A percentile compares a stretch with the other conserved stretches of the same genome.
Evolutionary conservation across 2,797 vertebrate species (phyloP).

Genomic region (Staurois parvus): DNA sequence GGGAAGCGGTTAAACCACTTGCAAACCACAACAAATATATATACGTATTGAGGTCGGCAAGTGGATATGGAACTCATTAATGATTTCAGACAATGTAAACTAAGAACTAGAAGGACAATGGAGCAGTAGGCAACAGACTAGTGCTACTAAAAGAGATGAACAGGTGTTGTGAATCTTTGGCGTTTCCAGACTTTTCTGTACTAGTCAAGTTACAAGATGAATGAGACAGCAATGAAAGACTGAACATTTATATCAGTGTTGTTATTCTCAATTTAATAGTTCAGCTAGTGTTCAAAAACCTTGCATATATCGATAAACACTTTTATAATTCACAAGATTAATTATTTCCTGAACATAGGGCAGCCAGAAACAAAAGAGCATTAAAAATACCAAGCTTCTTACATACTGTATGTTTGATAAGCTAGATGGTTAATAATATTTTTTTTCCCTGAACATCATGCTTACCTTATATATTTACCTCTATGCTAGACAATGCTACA

Average conservation of each 20-base stretch:
- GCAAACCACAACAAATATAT: too few species aligned
- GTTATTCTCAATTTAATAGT: constrained; percentile 8
- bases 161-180: background rate
- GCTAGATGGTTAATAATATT: constrained; percentile 10
- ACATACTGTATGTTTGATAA: constrained; percentile 23
- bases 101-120: too few species aligned
- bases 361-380: background rate
- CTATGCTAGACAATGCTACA: background rate
- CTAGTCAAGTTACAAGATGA: background rate
- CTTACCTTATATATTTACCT: constrained; percentile 14
- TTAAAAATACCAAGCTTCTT: background rate
- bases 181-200: background rate
- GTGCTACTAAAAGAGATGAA: background rate
- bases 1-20: too few species aligned
- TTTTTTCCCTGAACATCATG: background rate
- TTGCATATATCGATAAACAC: constrained; percentile 6
- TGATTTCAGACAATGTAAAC: too few species aligned
- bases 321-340: constrained; percentile 22
- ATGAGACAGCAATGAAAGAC: background rate
- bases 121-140: too few species aligned
- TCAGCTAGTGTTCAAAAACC: background rate
- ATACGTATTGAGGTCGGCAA: too few species aligned
- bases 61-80: too few species aligned
- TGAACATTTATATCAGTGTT: constrained; percentile 16
- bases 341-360: constrained; percentile 34